Base-by-base conservation (phyloP, 2,797 vertebrate genomes). In the Neopelma chrysocephalum region DNA sequence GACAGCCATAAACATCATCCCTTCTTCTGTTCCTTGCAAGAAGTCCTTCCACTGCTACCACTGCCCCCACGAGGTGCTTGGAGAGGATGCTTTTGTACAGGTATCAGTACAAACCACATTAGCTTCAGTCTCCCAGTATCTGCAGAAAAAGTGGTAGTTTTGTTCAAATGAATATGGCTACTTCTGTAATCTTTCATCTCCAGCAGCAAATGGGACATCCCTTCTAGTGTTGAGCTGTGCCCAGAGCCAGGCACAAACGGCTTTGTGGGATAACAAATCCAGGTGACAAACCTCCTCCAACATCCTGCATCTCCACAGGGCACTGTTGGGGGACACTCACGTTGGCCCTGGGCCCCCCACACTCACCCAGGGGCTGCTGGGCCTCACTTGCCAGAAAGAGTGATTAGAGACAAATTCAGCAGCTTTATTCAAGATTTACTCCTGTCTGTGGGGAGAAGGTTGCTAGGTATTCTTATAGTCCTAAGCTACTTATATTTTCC, bases 401-500 rank as follows among this genome's bases (percentile, higher is more conserved):
- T 0, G 0, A 62, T 18, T 18, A 32, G 58, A 76, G 43, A 81
- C 15, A n/a, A 77, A 65, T 42, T 58, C 69, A 65, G 42, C 51
- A 79, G 65, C 54, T 91, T 90, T 54, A 38, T 38, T 75, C 47
- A 58, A 79, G 65, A 83, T 89, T 93, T 93, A 81, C 47, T 84
- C 27, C 50, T 78, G 43, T 48, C 73, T 86, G 72, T 54, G 3
- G 4, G 20, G 50, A 82, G 32, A 91, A 83, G n/a, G 54, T 50
- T 92, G 50, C 25, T 69, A 73, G 42, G 56, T 65, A 77, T 62
- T 70, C 71, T 69, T 71, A 18, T 2, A 91, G 61, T 58, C 65
- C 31, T 94, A 94, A 93, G 82, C 66, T 94, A 72, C 91, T 91
- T 92, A 68, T 16, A 31, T 58, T 83, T 91, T 93, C 58, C 77